These are phyloP conservation scores for Ammodramus savannarum DNA, from an alignment of 2,113 vertebrate species.

Conservation along the genomic window DNA sequence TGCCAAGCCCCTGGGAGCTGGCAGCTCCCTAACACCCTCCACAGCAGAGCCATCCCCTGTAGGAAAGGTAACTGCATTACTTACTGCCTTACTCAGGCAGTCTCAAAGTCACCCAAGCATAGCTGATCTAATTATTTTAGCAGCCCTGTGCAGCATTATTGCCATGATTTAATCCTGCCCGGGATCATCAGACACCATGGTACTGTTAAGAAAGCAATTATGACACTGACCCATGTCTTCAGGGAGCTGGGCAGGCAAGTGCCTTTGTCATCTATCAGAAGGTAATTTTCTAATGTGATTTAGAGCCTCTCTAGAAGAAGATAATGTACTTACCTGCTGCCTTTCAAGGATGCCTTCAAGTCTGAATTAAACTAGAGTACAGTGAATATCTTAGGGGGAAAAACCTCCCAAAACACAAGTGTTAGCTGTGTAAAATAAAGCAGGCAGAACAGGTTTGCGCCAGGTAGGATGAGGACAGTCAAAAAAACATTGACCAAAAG, in stretches of 20 bases:
- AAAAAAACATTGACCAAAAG: not conserved
- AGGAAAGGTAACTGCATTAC: not conserved
- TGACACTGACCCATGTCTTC: not conserved
- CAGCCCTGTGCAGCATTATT: not conserved
- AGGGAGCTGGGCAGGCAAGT: not conserved
- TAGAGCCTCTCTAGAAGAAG: not conserved
- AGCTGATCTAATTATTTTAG: conserved; percentile 3
- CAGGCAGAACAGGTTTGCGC: not conserved
- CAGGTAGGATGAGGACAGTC: not conserved
- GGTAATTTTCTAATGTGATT: not conserved
- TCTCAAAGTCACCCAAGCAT: not conserved
- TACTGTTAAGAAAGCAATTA: not conserved
- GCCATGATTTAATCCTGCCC: conserved; percentile 20
- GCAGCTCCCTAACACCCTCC: not conserved
- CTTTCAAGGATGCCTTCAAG: conserved; percentile 5
- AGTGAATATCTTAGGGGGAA: not conserved
- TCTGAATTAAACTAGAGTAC: not conserved
- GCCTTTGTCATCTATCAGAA: not conserved
- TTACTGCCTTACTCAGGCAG: not conserved
- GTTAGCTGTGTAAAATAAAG: not conserved
- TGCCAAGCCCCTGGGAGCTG: not conserved
- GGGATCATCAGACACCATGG: not conserved
- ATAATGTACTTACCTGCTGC: not conserved
- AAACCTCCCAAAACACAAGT: not conserved
- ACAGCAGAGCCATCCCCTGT: not conserved